Evolutionary conservation across 2,888 invertebrate genomes (phyloP).

Genomic region (Pristionchus exspectatus): DNA sequence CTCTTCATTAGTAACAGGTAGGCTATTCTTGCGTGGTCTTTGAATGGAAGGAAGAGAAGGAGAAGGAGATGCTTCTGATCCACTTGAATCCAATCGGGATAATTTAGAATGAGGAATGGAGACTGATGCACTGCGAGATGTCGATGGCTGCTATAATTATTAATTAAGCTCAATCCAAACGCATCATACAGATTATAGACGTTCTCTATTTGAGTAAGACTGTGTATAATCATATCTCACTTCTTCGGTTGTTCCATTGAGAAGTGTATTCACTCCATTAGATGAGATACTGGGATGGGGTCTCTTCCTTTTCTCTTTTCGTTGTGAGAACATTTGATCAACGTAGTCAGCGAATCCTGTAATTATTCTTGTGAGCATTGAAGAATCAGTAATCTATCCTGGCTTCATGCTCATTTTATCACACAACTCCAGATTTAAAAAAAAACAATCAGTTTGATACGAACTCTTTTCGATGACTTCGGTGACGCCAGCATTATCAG

Average conservation of each 20-base stretch:
- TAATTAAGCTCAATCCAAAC: background rate
- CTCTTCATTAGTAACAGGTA: slow-evolving; percentile 9
- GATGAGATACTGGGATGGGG: background rate
- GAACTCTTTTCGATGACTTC: slow-evolving; percentile 73
- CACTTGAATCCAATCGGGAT: background rate
- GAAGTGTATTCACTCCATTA: background rate
- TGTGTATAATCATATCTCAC: background rate
- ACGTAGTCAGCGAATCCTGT: slow-evolving; percentile 65
- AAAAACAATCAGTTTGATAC: background rate
- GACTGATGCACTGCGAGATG: slow-evolving; percentile 5
- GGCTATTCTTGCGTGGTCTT: background rate
- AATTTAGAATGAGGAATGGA: slow-evolving; percentile 11
- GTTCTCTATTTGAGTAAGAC: too few species aligned
- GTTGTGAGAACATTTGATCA: slow-evolving; percentile 60
- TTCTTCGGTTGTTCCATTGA: background rate
- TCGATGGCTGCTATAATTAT: background rate
- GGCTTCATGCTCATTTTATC: too few species aligned
- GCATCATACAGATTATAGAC: too few species aligned
- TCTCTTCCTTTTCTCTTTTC: slow-evolving; percentile 62
- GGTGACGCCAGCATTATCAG: slow-evolving; percentile 83
- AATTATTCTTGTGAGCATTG: background rate
- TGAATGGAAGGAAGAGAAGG: slow-evolving; percentile 20
- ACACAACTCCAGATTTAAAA: too few species aligned
- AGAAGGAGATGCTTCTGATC: background rate
- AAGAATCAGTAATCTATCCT: background rate